Percentiles rank a stretch among this genome's conserved stretches.
Conservation (phyloP, 2,113 vertebrate species). For the Ptilonorhynchus violaceus region DNA sequence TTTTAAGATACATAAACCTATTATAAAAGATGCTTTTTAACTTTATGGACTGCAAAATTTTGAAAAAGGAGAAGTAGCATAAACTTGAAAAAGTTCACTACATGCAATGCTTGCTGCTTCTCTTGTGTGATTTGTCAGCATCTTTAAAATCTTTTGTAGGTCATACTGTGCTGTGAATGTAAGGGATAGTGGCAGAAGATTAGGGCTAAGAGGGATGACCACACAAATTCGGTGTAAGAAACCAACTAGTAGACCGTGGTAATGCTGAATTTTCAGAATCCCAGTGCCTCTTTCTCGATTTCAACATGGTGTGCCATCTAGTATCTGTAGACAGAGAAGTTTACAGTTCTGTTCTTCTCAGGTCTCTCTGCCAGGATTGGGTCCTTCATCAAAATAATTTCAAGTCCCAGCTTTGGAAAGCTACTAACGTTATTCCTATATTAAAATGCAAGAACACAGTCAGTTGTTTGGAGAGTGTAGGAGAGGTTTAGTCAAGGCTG, state of each 20-base stretch:
- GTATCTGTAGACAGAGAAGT: not conserved
- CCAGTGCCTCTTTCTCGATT: not conserved
- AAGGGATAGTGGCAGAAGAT: not conserved
- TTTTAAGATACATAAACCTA: not conserved
- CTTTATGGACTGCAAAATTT: not conserved
- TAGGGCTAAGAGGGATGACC: not conserved
- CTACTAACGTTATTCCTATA: not conserved
- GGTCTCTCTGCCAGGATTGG: not conserved
- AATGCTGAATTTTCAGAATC: not conserved
- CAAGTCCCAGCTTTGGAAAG: not conserved
- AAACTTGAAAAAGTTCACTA: not conserved
- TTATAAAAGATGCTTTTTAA: not conserved
- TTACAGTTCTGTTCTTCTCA: not conserved
- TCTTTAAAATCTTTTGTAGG: not conserved
- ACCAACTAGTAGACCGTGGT: not conserved
- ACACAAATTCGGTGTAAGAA: not conserved
- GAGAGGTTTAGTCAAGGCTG: not conserved
- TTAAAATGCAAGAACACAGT: not conserved
- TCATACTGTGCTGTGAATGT: not conserved
- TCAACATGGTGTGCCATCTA: not conserved
- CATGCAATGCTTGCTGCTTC: not conserved
- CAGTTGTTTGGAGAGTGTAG: not conserved
- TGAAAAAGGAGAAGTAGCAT: not conserved
- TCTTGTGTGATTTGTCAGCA: not conserved
- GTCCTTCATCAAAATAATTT: not conserved